Percentiles rank a stretch among this genome's conserved stretches.
Conservation (phyloP, 2,113 vertebrate species). For the Oreochromis niloticus region DNA sequence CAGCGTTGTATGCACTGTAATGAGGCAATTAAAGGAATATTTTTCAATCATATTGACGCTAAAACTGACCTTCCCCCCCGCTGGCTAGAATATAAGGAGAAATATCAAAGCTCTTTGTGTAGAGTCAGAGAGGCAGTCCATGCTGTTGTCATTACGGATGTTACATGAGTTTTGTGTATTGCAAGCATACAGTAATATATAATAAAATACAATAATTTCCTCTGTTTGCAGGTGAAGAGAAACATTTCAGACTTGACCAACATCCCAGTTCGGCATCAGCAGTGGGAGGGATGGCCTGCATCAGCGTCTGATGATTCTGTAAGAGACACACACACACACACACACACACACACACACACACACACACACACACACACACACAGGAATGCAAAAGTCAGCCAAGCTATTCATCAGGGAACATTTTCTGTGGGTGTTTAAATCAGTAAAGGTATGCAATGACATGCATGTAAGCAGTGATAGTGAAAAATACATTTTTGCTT, state of each 20-base stretch:
- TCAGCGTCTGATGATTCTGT: conserved; percentile 91
- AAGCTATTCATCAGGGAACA: neutral
- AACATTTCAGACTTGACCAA: conserved; percentile 97
- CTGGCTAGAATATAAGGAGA: neutral
- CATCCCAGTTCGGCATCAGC: conserved; percentile 94
- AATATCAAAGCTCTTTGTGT: neutral
- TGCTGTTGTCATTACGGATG: neutral
- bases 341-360: neutral
- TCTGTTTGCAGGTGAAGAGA: conserved; percentile 83
- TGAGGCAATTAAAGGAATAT: neutral
- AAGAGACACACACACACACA: conserved; percentile 53
- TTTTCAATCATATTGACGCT: neutral
- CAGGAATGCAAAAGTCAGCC: neutral
- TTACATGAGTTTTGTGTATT: neutral
- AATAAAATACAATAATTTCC: neutral
- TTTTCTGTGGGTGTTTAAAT: neutral
- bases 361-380: neutral
- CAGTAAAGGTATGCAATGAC: neutral
- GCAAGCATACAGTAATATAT: neutral
- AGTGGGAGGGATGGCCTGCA: conserved; percentile 96
- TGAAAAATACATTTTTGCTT: neutral
- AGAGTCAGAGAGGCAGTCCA: neutral
- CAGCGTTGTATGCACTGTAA: neutral
- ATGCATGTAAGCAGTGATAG: neutral
- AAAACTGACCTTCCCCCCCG: neutral